Evolutionary conservation across 2,888 invertebrate genomes (phyloP), one percentile per base, ranked within the genome.

Genomic region (Boloria euphrosyne): DNA sequence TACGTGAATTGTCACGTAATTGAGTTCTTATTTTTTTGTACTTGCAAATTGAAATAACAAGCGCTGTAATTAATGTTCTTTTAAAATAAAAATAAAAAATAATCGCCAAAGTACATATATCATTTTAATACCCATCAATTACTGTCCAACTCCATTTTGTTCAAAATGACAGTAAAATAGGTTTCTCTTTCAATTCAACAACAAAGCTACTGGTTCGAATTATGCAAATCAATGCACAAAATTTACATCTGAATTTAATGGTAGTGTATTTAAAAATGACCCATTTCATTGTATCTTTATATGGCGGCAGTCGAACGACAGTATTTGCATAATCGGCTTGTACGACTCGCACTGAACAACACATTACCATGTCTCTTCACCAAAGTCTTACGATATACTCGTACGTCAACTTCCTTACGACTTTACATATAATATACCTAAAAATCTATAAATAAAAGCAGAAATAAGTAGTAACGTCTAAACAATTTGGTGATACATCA

Each of bases 291-390:
- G 75, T 72, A 62, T 61, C 74, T 74, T 52, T 71, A 70, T 65
- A 74, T 66, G 59, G 70, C 51, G 61, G 51, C 47, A 55, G 62
- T 63, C 27, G 55, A 63, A 52, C 53, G 58, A 79, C 77, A 80
- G 80, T 84, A 89, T 88, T 88, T 85, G 85, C 89, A 89, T 88
- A 89, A 87, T 86, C 85, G 85, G 82, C 79, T 76, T 78, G 74
- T 75, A 78, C 84, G 84, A 82, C 80, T 77, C 78, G 74, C 74
- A 78, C 75, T 73, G 74, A 78, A 76, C 72, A 77, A 77, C 80
- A 79, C 78, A 80, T 80, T 80, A 75, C 69, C 65, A 61, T 68
- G 62, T 63, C 58, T 53, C 53, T 54, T 73, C 58, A 73, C 73
- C 86, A 77, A 70, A 76, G 74, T 74, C 44, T 17, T 14, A 66